Percentiles rank a stretch among this genome's conserved stretches.
These are phyloP conservation scores for Sarcophaga variegata DNA, from an alignment of 2,888 invertebrate species.

Conservation along the genomic window DNA sequence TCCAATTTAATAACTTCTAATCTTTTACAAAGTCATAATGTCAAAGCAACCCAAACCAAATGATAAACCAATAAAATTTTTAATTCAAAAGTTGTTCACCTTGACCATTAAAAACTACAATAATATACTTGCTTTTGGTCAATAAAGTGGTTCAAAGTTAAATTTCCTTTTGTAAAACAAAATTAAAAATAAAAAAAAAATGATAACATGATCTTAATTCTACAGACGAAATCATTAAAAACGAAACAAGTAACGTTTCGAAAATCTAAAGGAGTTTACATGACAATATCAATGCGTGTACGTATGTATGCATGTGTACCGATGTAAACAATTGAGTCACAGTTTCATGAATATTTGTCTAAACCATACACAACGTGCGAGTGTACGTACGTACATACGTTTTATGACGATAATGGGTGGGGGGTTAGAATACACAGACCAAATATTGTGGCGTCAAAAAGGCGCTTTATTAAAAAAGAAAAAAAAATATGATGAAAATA, in stretches of 20 bases:
- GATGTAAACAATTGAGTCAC: slow-evolving; percentile 48
- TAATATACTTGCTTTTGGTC: slow-evolving; percentile 26
- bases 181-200: slow-evolving; percentile 21
- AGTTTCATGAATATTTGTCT: slow-evolving; percentile 15
- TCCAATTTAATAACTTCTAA: background rate
- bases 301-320: background rate
- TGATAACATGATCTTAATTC: slow-evolving; percentile 53
- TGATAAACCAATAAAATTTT: slow-evolving; percentile 23
- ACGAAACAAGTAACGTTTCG: slow-evolving; percentile 4
- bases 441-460: slow-evolving; percentile 58
- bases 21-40: background rate
- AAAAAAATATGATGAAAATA: background rate
- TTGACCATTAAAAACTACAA: slow-evolving; percentile 59
- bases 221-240: background rate
- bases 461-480: slow-evolving; percentile 43
- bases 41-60: background rate
- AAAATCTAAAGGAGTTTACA: slow-evolving; percentile 48
- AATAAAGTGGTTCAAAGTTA: slow-evolving; percentile 69
- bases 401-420: slow-evolving; percentile 25
- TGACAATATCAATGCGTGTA: background rate
- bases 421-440: slow-evolving; percentile 11
- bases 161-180: slow-evolving; percentile 68
- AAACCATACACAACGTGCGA: slow-evolving; percentile 32
- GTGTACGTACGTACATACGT: background rate
- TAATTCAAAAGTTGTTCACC: slow-evolving; percentile 60